Evolutionary conservation across 2,797 vertebrate species (phyloP), one percentile per base, ranked within the genome.

Genomic region (Pseudochirops cupreus): DNA sequence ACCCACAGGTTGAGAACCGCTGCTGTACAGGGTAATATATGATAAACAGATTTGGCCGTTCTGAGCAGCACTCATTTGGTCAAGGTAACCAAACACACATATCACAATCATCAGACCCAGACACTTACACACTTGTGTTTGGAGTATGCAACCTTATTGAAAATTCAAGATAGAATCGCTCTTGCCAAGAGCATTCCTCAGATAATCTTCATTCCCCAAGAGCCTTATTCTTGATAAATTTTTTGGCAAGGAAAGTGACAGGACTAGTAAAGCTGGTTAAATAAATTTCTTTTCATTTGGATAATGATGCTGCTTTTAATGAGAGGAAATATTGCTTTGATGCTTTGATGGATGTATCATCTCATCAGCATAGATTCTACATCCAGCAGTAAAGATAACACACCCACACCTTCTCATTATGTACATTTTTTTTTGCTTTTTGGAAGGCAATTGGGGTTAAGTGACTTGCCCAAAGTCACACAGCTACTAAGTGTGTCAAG

Each of bases 261-360:
- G 67, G 74, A 95, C 92, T 93, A 74, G 93, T 52, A 94, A 98
- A 96, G 91, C 50, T 56, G 7, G 50, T 90, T 31, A 52, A 91
- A 93, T 74, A 92, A 11, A 39, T 92, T 92, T 96, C 67, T 97
- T 92, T 54, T 56, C 92, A 94, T 94, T 94, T 96, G 92, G 33
- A 95, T 94, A 95, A 94, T 57, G 39, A 33, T 67, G 90, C 74
- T 55, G 16, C 31, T 92, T 97, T 95, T 94, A 87, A 56, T 93
- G 67, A 93, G 74, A 96, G 95, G 54, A 93, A 96, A 82, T 82
- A 46, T 21, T 67, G 1, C 31, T 67, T 67, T 67, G 13, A 67
- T 67, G 14, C 31, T 82, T 74, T 39, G n/a, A 82, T 46, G 39
- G n/a, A 82, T 82, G 0, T 46, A 82, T 82, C 46, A 24, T 74